Evolutionary conservation across 1,140 invertebrate genomes (phyloP), one percentile per base, ranked within the genome.

Genomic region (Harpegnathos saltator): DNA sequence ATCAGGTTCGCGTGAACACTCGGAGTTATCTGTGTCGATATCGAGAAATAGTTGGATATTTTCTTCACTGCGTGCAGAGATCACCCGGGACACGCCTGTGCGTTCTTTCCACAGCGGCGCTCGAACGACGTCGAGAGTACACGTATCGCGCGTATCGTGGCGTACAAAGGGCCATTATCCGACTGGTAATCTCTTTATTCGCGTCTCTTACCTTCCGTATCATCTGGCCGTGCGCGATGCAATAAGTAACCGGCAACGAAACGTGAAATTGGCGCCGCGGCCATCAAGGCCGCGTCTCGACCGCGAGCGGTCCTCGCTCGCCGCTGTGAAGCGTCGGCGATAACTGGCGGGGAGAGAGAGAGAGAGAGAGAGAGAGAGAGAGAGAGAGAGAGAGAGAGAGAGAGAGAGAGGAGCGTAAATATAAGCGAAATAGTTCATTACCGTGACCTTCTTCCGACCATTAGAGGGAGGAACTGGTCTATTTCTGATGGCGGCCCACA

Each of bases 401-500:
- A n/a, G n/a, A n/a, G n/a, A n/a, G n/a, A 7, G 48, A 5, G n/a
- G 29, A 66, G 29, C 59, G 50, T 71, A 48, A 71, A 80, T 71
- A 58, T 80, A 80, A 80, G 75, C 48, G 22, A 69, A 71, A 69
- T 69, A 80, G 54, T 71, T 80, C 75, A 62, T 74, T 82, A 61
- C 24, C 78, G 59, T 74, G 78, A 74, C 71, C 61, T 56, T 29
- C 38, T 66, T 63, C 50, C n/a, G 44, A 1, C 72, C 58, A 26
- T 50, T 56, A 61, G 72, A 83, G 83, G 59, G 59, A 77, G 72
- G 65, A 78, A 77, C 71, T 44, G 61, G 19, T 72, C 71, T 85
- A 85, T 85, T 85, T 85, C 82, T 83, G 58, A 73, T 58, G 15
- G 52, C 52, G 44, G 63, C 75, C 83, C 83, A 82, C 83, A 85